Evolutionary conservation across 2,797 vertebrate species (phyloP).

Genomic region (Glyptemys insculpta): DNA sequence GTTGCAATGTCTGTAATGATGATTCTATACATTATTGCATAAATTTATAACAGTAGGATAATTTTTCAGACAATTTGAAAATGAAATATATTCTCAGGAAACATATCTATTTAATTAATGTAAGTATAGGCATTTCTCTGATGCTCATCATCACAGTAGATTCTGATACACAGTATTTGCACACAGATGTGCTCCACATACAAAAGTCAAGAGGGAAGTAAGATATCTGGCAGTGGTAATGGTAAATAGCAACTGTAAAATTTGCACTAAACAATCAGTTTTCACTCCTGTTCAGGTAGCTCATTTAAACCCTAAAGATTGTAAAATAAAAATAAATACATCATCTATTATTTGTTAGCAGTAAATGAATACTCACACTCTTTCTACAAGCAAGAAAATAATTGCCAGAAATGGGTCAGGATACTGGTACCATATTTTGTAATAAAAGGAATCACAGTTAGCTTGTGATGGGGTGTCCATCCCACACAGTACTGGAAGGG

Average conservation of each 20-base stretch:
- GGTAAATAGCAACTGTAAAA: background rate
- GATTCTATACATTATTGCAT: background rate
- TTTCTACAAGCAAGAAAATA: no score
- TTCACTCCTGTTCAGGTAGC: background rate
- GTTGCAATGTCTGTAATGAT: background rate
- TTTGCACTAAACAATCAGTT: background rate
- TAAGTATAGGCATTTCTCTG: background rate
- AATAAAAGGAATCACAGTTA: no score
- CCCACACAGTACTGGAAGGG: no score
- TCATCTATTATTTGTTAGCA: no score
- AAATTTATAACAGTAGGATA: background rate
- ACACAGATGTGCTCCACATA: no score
- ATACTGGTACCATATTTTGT: no score
- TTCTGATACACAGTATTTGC: no score
- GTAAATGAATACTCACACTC: no score
- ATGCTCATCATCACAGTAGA: background rate
- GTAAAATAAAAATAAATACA: no score
- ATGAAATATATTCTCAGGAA: background rate
- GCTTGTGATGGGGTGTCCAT: no score
- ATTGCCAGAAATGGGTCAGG: no score
- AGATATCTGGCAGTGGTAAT: background rate
- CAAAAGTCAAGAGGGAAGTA: background rate
- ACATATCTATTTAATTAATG: background rate
- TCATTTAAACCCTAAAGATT: background rate
- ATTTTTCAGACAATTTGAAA: background rate